phyloP scores from a whole-genome alignment of 2,113 vertebrate species.

The Numida meleagris region DNA sequence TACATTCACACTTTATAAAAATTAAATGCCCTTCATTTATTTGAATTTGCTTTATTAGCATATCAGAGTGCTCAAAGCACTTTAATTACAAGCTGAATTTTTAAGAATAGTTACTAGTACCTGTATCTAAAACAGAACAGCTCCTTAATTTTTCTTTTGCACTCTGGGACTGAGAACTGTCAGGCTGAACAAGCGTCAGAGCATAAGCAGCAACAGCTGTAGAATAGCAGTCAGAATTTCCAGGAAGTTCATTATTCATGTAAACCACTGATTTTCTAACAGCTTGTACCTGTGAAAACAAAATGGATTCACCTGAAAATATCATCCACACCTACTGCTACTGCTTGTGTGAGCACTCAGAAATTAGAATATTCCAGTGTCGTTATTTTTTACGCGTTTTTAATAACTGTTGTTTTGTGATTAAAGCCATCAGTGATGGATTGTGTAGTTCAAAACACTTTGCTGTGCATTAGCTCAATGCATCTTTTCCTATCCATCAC shows the following conservation, averaged over 20 bases:
- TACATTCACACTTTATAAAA: background rate
- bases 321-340: background rate
- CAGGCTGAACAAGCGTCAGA: conserved; percentile 65
- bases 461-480: accelerated
- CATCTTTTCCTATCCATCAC: background rate
- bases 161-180: background rate
- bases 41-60: background rate
- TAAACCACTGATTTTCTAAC: conserved; percentile 68
- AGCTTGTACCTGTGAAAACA: conserved; percentile 31
- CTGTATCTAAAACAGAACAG: conserved; percentile 45
- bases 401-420: background rate
- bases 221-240: conserved; percentile 75
- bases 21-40: background rate
- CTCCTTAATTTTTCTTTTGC: conserved; percentile 37
- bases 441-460: accelerated
- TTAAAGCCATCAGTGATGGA: background rate
- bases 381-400: background rate
- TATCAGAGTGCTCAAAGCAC: background rate
- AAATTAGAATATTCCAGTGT: background rate
- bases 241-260: conserved; percentile 57
- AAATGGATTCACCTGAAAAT: background rate
- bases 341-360: background rate
- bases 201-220: conserved; percentile 79
- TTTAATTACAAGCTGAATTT: background rate
- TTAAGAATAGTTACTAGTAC: conserved; percentile 8